Conservation (phyloP, 2,113 vertebrate species). For the Sakesphorus luctuosus region DNA sequence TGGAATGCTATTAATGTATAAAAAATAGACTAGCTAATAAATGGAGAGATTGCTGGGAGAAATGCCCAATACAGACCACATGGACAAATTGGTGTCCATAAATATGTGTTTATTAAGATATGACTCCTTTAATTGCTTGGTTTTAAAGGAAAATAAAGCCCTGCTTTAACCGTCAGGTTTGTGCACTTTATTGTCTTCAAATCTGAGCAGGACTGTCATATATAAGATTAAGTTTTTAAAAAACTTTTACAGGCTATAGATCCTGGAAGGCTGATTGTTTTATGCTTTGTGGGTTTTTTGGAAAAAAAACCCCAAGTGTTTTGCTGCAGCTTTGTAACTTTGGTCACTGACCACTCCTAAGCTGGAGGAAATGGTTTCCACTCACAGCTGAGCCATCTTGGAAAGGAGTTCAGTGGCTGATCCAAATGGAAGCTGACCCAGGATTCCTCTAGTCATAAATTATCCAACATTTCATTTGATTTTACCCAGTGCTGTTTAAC, state of each 20-base stretch:
- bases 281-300: neutral
- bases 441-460: neutral
- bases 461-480: neutral
- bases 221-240: neutral
- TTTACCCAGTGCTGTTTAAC: neutral
- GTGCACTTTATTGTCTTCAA: neutral
- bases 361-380: constrained; percentile 41
- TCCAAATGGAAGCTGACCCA: constrained; percentile 43
- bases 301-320: neutral
- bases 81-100: neutral
- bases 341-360: neutral
- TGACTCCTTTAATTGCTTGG: neutral
- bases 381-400: constrained; percentile 35
- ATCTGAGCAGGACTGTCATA: neutral
- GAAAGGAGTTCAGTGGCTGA: neutral
- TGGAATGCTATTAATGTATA: neutral
- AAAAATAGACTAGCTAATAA: neutral
- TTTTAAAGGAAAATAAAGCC: neutral
- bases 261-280: neutral
- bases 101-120: neutral
- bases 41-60: neutral
- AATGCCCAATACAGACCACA: rapidly evolving
- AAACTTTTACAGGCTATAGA: neutral
- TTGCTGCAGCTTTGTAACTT: neutral
- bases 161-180: neutral